A percentile compares a stretch with the other conserved stretches of the same genome.
Evolutionary conservation across 2,113 vertebrate species (phyloP).

Genomic region (Ovis aries): DNA sequence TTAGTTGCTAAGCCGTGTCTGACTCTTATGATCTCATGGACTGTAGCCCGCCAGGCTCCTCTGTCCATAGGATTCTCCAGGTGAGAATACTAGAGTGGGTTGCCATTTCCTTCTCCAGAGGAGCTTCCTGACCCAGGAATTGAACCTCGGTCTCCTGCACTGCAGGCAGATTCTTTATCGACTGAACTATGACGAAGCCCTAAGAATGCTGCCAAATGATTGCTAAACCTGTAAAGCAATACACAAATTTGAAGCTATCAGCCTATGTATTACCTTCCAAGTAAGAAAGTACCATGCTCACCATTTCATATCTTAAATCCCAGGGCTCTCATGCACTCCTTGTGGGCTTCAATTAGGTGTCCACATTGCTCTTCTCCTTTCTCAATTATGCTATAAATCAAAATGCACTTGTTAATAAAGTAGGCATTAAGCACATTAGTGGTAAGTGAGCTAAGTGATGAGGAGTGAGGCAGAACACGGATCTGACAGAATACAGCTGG

Average conservation of each 20-base stretch:
- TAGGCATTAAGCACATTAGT: neutral
- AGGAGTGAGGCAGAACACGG: neutral
- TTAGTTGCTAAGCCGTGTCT: neutral
- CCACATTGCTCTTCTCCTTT: constrained; percentile 95
- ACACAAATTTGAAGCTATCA: neutral
- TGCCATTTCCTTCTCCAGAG: neutral
- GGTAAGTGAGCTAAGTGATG: neutral
- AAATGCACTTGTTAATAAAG: constrained; percentile 49
- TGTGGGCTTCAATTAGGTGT: constrained; percentile 95
- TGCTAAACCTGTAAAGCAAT: neutral
- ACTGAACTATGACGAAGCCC: neutral
- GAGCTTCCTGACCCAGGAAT: neutral
- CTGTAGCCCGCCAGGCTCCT: neutral
- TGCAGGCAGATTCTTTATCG: neutral
- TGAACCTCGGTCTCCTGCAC: neutral
- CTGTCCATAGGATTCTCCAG: neutral
- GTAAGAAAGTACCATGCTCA: constrained; percentile 55
- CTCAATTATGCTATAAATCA: constrained; percentile 91
- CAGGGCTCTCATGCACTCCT: constrained; percentile 96
- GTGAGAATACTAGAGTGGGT: neutral
- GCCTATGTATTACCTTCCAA: neutral
- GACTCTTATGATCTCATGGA: neutral
- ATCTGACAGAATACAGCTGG: neutral
- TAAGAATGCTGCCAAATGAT: neutral
- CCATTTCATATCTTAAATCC: constrained; percentile 92